Evolutionary conservation across 1,140 invertebrate genomes (phyloP).

Genomic region (Trigoniulus corallinus): DNA sequence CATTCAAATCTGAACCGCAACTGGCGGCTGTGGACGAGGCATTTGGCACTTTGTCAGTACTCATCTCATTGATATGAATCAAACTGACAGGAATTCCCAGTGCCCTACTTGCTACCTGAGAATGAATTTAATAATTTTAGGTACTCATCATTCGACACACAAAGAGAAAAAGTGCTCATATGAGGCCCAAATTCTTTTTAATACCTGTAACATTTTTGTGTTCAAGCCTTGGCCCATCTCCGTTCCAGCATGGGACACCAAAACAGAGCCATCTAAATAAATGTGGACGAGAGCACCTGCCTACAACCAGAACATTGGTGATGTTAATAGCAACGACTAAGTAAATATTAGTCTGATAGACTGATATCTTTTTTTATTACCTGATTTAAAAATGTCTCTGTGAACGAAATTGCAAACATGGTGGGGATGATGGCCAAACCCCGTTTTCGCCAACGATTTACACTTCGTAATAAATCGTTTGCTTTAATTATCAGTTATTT

Average conservation of each 20-base stretch:
- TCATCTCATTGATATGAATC: conserved; percentile 74
- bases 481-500: no score
- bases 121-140: not conserved
- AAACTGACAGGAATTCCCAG: conserved; percentile 52
- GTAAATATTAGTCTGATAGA: conserved; percentile 7
- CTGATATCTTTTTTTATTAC: conserved; percentile 22
- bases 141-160: no score
- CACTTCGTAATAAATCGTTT: conserved; percentile 1
- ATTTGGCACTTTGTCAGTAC: conserved; percentile 88
- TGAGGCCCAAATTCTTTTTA: not conserved
- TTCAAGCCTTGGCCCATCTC: conserved; percentile 95
- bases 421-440: conserved; percentile 74
- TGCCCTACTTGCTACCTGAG: conserved; percentile 32
- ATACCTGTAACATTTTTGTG: conserved; percentile 82
- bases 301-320: conserved; percentile 12
- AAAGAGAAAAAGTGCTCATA: not conserved
- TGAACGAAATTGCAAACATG: conserved; percentile 79
- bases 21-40: conserved; percentile 83
- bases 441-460: conserved; percentile 44
- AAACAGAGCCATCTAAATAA: conserved; percentile 79
- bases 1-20: conserved; percentile 79
- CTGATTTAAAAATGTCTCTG: conserved; percentile 65
- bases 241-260: conserved; percentile 76
- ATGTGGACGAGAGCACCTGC: conserved; percentile 70
- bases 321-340: not conserved